Conservation (phyloP, 2,113 vertebrate genomes). For the Nothoprocta pentlandii region DNA sequence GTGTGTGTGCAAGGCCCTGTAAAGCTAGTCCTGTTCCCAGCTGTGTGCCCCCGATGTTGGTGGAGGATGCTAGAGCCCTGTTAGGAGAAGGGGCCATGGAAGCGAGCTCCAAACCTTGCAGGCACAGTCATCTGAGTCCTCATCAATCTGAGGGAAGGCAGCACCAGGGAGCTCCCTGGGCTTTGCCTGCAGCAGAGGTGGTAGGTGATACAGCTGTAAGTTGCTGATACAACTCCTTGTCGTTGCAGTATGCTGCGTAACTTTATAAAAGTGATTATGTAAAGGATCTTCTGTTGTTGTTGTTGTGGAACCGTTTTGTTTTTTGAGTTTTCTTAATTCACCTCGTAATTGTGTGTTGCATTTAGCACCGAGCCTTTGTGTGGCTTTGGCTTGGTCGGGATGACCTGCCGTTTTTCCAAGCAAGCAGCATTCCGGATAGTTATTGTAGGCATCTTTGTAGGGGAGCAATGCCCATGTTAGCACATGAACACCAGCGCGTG, state of each 20-base stretch:
- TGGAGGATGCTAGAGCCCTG: background rate
- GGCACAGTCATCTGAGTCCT: background rate
- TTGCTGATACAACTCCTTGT: constrained; percentile 8
- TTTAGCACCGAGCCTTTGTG: background rate
- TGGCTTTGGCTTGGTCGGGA: background rate
- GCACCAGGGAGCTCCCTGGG: background rate
- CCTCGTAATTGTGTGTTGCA: background rate
- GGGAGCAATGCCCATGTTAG: background rate
- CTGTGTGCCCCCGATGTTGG: background rate
- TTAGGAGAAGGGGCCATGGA: background rate
- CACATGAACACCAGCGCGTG: rapidly evolving
- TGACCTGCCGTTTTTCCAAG: background rate
- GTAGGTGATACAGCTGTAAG: background rate
- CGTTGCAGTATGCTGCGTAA: background rate
- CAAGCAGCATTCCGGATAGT: background rate
- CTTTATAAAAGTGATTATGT: background rate
- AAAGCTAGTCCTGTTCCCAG: background rate
- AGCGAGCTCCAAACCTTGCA: background rate
- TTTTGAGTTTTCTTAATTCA: background rate
- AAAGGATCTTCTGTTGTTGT: background rate
- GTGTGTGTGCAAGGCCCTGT: background rate
- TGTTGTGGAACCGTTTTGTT: background rate
- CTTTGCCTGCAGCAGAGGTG: background rate
- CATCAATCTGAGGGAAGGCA: background rate
- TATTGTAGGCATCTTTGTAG: background rate